Evolutionary conservation across 2,888 invertebrate genomes (phyloP).

Genomic region (Melitaea athalia): DNA sequence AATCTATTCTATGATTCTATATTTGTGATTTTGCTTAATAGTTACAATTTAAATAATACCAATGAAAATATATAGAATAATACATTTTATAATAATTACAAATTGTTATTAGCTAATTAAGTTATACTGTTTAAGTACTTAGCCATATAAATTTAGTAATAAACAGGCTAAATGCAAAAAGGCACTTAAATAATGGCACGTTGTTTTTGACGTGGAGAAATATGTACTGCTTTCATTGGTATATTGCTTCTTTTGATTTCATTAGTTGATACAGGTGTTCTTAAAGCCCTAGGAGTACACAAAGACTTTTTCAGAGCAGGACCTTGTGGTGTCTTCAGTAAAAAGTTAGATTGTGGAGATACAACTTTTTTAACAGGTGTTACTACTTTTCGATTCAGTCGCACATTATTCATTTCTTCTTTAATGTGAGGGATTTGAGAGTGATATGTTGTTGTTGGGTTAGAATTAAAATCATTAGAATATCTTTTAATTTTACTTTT

Average conservation of each 20-base stretch:
- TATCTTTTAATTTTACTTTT: slow-evolving; percentile 4
- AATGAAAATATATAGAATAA: slow-evolving; percentile 31
- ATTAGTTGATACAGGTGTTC: slow-evolving; percentile 67
- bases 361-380: slow-evolving; percentile 63
- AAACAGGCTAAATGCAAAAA: slow-evolving; percentile 8
- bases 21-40: not conserved
- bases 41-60: not conserved
- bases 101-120: slow-evolving; percentile 31
- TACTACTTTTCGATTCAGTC: slow-evolving; percentile 56
- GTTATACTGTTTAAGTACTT: slow-evolving; percentile 31
- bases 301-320: slow-evolving; percentile 84
- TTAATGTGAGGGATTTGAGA: slow-evolving; percentile 43
- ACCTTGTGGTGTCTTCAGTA: slow-evolving; percentile 60
- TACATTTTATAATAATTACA: slow-evolving; percentile 29
- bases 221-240: slow-evolving; percentile 80
- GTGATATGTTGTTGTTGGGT: slow-evolving; percentile 14
- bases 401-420: slow-evolving; percentile 56
- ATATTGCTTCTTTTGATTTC: slow-evolving; percentile 80
- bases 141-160: slow-evolving; percentile 12
- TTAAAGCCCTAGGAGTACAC: slow-evolving; percentile 79
- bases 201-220: slow-evolving; percentile 65
- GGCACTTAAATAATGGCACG: slow-evolving; percentile 29
- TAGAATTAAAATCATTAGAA: slow-evolving; percentile 9
- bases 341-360: slow-evolving; percentile 58
- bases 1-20: too few relatives aligned